Base-by-base conservation (phyloP, 2,113 vertebrate species). In the Corythaixoides concolor region DNA sequence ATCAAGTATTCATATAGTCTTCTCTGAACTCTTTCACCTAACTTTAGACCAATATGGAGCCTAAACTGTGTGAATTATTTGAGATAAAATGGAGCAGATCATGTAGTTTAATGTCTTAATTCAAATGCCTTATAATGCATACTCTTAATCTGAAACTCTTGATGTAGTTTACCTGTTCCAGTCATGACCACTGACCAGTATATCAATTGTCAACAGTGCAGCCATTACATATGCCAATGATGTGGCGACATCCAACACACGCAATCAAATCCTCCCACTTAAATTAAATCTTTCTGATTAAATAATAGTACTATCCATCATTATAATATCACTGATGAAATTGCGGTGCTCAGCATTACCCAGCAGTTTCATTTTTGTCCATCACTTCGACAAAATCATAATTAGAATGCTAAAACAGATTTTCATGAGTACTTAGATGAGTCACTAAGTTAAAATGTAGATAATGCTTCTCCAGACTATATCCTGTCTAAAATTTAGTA, bases 371-470 rank as follows among this genome's bases (percentile, higher is more conserved):
- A 85, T 89, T 82, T 91, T n/a, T 89, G 66, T 70, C 62, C 79
- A 93, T 91, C 33, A 84, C 35, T 96, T 56, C 77, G 80, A 89
- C 59, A 96, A 95, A 94, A 83, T n/a, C 45, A 43, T 89, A 95
- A 94, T 92, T 79, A 66, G 56, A 80, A 83, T 78, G 72, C 41
- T 93, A 90, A 90, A 89, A 35, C 12, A 91, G 49, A 45, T 90
- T 95, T 69, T 80, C 20, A 39, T 49, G 35, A 35, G 12, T 78
- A 16, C 21, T 81, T 90, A 85, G 56, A 55, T 11, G 58, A 66
- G 55, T 55, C 47, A 72, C 35, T 64, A 67, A 77, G 58, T 33
- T 80, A 86, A 75, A 74, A 74, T 24, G 10, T 50, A 77, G 27
- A 4, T 62, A 70, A 89, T 43, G 11, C 27, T 75, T 35, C 32